phyloP scores from a whole-genome alignment of 2,888 invertebrate species.

The Brassicogethes aeneus region DNA sequence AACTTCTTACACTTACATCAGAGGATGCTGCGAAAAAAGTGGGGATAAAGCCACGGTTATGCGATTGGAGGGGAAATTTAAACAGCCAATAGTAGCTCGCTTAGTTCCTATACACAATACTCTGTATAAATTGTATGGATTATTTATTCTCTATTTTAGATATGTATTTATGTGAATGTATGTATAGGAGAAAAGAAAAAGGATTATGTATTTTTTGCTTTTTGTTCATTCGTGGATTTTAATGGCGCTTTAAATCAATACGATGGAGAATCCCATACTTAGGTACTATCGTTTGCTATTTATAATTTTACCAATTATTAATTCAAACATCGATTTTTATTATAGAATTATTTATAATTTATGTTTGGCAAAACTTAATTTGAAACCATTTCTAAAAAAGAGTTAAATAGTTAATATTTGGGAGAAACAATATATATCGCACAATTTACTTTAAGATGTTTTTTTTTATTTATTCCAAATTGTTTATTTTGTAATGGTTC shows the following conservation, averaged over 20 bases:
- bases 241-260: constrained; percentile 33
- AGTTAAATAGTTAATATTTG: too few relatives aligned
- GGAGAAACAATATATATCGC: too few relatives aligned
- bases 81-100: constrained; percentile 29
- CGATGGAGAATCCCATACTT: constrained; percentile 29
- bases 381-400: too few relatives aligned
- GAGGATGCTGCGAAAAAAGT: constrained; percentile 36
- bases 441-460: too few relatives aligned
- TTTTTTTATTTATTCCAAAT: too few relatives aligned
- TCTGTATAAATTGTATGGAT: constrained; percentile 45
- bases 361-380: too few relatives aligned
- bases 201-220: constrained; percentile 24
- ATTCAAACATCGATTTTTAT: too few relatives aligned
- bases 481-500: too few relatives aligned
- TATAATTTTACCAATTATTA: too few relatives aligned
- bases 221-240: constrained; percentile 23
- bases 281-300: too few relatives aligned
- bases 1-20: constrained; percentile 40
- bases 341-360: too few relatives aligned
- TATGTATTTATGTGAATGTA: constrained; percentile 42
- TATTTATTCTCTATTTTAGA: constrained; percentile 43
- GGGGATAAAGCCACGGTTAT: constrained; percentile 33
- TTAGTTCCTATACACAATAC: constrained; percentile 40
- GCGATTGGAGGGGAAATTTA: constrained; percentile 25
- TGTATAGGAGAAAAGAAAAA: constrained; percentile 36